Percentiles rank a stretch among this genome's conserved stretches.
Evolutionary conservation across 2,888 invertebrate species (phyloP).

Genomic region (Crocallis elinguaria): DNA sequence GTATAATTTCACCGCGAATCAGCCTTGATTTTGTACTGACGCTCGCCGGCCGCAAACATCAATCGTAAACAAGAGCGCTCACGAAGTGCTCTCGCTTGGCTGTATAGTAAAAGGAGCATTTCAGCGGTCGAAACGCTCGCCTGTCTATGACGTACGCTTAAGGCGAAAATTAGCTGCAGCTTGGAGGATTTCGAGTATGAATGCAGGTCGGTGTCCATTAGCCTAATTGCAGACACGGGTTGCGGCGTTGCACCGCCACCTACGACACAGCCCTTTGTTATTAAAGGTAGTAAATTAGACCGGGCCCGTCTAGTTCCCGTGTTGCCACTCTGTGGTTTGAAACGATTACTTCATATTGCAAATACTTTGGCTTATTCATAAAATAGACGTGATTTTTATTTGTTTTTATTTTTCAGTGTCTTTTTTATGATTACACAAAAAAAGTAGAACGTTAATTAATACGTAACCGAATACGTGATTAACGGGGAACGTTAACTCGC

Average conservation of each 20-base stretch:
- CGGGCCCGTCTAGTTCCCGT: conserved; percentile 39
- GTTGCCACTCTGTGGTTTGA: conserved; percentile 15
- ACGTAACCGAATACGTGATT: conserved; percentile 63
- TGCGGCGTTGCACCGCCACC: conserved; percentile 59
- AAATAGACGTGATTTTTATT: neutral
- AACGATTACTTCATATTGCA: conserved; percentile 11
- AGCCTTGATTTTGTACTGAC: no score
- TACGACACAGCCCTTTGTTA: conserved; percentile 64
- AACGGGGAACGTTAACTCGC: conserved; percentile 74
- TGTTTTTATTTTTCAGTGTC: neutral
- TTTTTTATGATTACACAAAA: conserved; percentile 1
- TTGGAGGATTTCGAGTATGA: conserved; percentile 81
- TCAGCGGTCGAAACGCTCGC: conserved; percentile 48
- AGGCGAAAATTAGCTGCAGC: conserved; percentile 81
- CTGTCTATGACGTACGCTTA: conserved; percentile 59
- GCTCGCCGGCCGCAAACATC: no score
- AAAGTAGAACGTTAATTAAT: conserved; percentile 43
- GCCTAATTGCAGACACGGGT: conserved; percentile 79
- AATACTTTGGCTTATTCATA: neutral
- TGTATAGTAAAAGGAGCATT: conserved; percentile 1
- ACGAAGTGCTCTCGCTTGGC: no score
- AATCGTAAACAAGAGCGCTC: no score
- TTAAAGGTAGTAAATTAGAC: conserved; percentile 50
- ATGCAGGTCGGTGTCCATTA: conserved; percentile 84
- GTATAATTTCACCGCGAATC: no score